Evolutionary conservation across 1,140 invertebrate species (phyloP), one percentile per base, ranked within the genome.

Genomic region (Lethocerus indicus): DNA sequence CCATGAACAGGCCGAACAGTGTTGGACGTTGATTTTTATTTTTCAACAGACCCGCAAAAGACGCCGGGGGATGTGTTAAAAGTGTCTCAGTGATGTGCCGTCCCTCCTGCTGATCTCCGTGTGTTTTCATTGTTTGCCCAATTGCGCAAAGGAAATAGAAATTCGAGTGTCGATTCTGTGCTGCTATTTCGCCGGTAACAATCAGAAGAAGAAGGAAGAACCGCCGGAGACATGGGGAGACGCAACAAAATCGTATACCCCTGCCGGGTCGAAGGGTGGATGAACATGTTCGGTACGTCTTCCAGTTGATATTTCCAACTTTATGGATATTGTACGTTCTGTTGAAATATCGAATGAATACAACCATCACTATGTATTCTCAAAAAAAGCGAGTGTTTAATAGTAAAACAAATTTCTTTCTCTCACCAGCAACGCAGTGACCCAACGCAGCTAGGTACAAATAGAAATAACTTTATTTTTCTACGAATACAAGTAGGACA

Each of bases 191-290:
- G n/a, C 7, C n/a, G 29, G 9, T n/a, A 32, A 32, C 29, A 32
- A n/a, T 9, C n/a, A 32, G 9, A 32, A 9, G 9, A 32, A 32
- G 9, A 9, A 9, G 9, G 9, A 9, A 20, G 6, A 5, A 9
- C 27, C 26, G 27, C 20, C 20, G 27, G 2, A 20, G 43, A 42
- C 37, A 40, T 42, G 3, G 21, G 63, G 52, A 59, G 64, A 42
- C 62, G 58, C 53, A 60, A 62, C 28, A 70, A 67, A 58, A 54
- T 73, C 54, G 69, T 71, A 55, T 79, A 74, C 61, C 78, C 78
- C 39, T 78, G 75, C 60, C 66, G 78, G 26, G 74, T 77, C 25
- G 78, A 81, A 66, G 78, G 78, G 55, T 81, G 78, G 77, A 62
- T 81, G 47, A 74, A 78, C 62, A 70, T 76, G 66, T 76, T 73